Base-by-base conservation (phyloP, 2,888 invertebrate species). In the Eupeodes latifasciatus region DNA sequence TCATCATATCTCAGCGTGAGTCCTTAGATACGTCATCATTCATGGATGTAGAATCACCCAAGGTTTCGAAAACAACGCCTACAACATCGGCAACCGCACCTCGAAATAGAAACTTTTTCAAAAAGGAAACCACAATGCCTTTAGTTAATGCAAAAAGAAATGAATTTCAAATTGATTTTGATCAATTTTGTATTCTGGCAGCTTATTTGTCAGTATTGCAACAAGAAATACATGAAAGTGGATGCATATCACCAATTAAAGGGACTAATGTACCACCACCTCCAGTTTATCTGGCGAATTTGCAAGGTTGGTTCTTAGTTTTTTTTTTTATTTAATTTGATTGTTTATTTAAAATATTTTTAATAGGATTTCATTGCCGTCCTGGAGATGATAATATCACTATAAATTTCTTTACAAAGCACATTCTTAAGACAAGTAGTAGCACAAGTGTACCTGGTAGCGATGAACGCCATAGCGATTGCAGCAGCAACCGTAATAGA, bases 211-310 rank as follows among this genome's bases (percentile, higher is more conserved):
- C 94, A 34, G 93, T 94, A 82, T 89, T 94, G 64, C 94, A 94
- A 85, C 93, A 94, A 86, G 94, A 94, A 89, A 94, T 93, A 75
- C 92, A 93, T 72, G 93, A 93, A 89, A 94, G 93, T 86, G 93
- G 93, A n/a, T 94, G 94, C 89, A 93, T 94, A 85, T 94, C 94
- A 40, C 94, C 94, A 36, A 94, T 94, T 6, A 94, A 94, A 87
- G 94, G 94, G 16, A 94, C 93, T 19, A 94, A 94, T 91, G 92
- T 94, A 75, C 93, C 94, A 55, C 94, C 94, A 19, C 94, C 94
- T 36, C 94, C 94, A 11, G 93, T 94, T 14, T 94, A 93, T 89
- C 91, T 94, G 61, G 92, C 94, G 61, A 94, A 94, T 89, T 90
- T 92, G 89, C 92, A 92, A 90, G 93, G 94, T 93, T 0, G 4